These are phyloP conservation scores for Apocrypta bakeri DNA, from an alignment of 1,140 invertebrate species.

Conservation along the genomic window DNA sequence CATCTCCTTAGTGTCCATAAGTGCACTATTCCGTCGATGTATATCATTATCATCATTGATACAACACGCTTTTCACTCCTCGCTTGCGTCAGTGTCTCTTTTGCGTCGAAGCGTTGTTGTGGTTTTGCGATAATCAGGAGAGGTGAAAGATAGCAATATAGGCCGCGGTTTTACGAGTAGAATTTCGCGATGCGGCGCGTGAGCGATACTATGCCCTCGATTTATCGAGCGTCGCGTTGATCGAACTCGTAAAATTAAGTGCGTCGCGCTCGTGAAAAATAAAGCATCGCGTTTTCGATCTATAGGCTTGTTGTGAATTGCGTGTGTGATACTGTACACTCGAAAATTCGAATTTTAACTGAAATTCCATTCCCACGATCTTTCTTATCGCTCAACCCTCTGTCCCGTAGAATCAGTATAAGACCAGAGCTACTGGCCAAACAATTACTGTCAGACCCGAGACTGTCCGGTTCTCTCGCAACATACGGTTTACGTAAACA, in stretches of 20 bases:
- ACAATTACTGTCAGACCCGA: neutral
- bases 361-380: neutral
- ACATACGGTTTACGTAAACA: neutral
- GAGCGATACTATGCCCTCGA: neutral
- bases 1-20: slow-evolving; percentile 55
- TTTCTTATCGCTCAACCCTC: neutral
- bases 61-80: neutral
- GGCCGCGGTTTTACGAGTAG: slow-evolving; percentile 23
- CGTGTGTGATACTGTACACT: too few relatives aligned
- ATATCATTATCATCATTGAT: neutral
- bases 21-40: neutral
- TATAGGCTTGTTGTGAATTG: neutral
- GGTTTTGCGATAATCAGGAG: slow-evolving; percentile 16
- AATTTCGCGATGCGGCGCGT: slow-evolving; percentile 28
- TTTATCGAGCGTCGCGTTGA: slow-evolving; percentile 29
- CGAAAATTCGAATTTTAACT: too few relatives aligned
- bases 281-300: slow-evolving; percentile 16
- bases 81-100: neutral
- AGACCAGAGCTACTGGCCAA: neutral
- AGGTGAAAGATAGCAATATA: neutral
- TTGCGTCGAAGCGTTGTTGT: neutral
- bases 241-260: slow-evolving; percentile 46
- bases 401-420: neutral
- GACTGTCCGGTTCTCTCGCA: neutral
- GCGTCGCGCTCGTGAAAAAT: slow-evolving; percentile 6